Conservation (phyloP, 2,797 vertebrate species). For the Danio choprae region DNA sequence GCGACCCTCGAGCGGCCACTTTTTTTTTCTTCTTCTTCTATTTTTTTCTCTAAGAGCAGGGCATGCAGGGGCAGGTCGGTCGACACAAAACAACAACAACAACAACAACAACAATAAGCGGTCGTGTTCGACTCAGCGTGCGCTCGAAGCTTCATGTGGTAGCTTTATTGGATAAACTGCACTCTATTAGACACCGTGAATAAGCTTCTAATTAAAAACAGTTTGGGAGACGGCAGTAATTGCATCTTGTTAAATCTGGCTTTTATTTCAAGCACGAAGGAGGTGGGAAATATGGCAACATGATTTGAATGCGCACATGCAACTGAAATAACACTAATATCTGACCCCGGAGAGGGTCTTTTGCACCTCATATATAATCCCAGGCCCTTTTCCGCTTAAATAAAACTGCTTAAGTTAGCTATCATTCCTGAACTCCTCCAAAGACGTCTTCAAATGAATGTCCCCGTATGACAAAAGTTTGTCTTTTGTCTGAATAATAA, state of each 20-base stretch:
- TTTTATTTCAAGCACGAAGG: constrained; percentile 46
- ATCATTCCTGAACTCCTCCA: constrained; percentile 12
- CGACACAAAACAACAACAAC: constrained; percentile 28
- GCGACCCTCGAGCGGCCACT: constrained; percentile 47
- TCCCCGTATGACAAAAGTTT: constrained; percentile 40
- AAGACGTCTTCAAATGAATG: constrained; percentile 28
- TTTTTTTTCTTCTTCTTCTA: constrained; percentile 9
- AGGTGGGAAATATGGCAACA: constrained; percentile 24
- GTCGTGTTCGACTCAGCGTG: constrained; percentile 28
- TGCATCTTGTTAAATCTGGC: constrained; percentile 53
- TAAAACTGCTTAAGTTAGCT: constrained; percentile 21
- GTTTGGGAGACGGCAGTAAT: constrained; percentile 54
- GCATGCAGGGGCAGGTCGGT: neutral
- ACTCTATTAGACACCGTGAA: constrained; percentile 44
- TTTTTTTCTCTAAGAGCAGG: constrained; percentile 39
- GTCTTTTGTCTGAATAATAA: constrained; percentile 46
- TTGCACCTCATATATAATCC: constrained; percentile 1
- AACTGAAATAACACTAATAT: constrained; percentile 28
- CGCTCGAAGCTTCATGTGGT: constrained; percentile 42
- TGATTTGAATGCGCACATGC: constrained; percentile 20
- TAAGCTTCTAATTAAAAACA: constrained; percentile 58
- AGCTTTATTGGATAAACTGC: constrained; percentile 58
- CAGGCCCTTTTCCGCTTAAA: constrained; percentile 9
- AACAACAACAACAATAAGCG: constrained; percentile 53
- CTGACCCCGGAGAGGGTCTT: neutral